Conservation (phyloP, 2,797 vertebrate genomes). For the Siniperca obscura region DNA sequence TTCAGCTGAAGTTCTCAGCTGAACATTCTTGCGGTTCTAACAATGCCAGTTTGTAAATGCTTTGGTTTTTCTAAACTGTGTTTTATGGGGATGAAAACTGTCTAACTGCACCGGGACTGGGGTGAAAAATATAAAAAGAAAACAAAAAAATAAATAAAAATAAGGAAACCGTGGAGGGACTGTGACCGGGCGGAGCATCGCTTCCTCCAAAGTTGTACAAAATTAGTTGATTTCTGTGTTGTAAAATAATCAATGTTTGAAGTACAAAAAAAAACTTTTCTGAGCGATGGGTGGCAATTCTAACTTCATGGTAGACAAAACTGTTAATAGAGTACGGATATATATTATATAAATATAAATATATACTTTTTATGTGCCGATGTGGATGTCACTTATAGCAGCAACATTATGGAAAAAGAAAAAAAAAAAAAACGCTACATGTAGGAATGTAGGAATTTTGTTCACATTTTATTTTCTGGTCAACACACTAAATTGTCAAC, state of each 20-base stretch:
- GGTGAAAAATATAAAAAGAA: slow-evolving; percentile 27
- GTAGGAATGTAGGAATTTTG: slow-evolving; percentile 85
- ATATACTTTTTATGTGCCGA: slow-evolving; percentile 92
- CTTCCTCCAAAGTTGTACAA: slow-evolving; percentile 85
- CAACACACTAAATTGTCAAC: slow-evolving; percentile 84
- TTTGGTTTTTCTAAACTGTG: slow-evolving; percentile 82
- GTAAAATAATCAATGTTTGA: slow-evolving; percentile 87
- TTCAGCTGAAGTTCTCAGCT: slow-evolving; percentile 72
- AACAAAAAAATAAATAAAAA: slow-evolving; percentile 23
- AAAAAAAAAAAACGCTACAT: slow-evolving; percentile 74
- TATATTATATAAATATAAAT: slow-evolving; percentile 91
- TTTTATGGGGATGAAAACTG: slow-evolving; percentile 79
- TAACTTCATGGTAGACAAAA: slow-evolving; percentile 88
- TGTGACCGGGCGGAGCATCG: slow-evolving; percentile 62
- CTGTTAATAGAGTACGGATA: slow-evolving; percentile 91
- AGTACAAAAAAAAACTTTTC: slow-evolving; percentile 75
- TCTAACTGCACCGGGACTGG: slow-evolving; percentile 65
- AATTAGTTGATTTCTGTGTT: slow-evolving; percentile 85
- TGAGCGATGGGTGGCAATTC: slow-evolving; percentile 82
- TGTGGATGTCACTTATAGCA: slow-evolving; percentile 89
- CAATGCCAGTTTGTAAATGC: slow-evolving; percentile 86
- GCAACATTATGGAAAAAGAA: slow-evolving; percentile 84
- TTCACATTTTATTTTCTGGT: slow-evolving; percentile 84
- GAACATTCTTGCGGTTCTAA: slow-evolving; percentile 75
- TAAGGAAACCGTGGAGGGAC: slow-evolving; percentile 58